Evolutionary conservation across 2,113 vertebrate species (phyloP).

Genomic region (Ciconia boyciana): DNA sequence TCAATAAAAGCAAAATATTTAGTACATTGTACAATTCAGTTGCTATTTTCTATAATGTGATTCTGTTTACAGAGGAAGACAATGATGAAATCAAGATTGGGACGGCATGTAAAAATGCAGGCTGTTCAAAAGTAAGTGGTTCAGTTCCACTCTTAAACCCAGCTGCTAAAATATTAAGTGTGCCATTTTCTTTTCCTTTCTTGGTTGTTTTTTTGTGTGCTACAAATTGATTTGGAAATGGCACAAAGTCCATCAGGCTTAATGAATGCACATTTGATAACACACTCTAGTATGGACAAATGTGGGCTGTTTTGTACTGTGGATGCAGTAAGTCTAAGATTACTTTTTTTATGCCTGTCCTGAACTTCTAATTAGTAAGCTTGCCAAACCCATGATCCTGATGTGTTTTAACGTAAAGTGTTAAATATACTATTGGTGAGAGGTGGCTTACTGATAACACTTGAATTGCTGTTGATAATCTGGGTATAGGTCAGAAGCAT

Average conservation of each 20-base stretch:
- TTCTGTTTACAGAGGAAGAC: constrained; percentile 82
- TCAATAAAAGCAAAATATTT: background rate
- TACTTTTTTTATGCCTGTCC: background rate
- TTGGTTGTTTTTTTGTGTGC: background rate
- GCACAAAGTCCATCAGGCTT: background rate
- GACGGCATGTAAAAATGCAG: constrained; percentile 91
- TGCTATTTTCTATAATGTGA: background rate
- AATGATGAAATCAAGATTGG: constrained; percentile 90
- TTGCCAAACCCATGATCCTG: background rate
- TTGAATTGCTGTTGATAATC: background rate
- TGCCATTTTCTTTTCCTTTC: background rate
- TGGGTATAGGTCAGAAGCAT: background rate
- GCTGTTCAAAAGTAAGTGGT: constrained; percentile 86
- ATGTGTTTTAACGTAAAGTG: background rate
- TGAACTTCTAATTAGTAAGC: background rate
- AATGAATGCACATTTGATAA: background rate
- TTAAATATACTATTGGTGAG: background rate
- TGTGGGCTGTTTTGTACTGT: background rate
- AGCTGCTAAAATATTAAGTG: background rate
- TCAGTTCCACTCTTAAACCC: background rate
- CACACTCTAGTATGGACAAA: accelerated
- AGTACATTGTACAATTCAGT: background rate
- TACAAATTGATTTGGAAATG: background rate
- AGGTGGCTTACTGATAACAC: background rate
- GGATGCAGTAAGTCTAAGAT: background rate